phyloP scores from a whole-genome alignment of 2,797 vertebrate species.

The Ptychadena robeensis region DNA sequence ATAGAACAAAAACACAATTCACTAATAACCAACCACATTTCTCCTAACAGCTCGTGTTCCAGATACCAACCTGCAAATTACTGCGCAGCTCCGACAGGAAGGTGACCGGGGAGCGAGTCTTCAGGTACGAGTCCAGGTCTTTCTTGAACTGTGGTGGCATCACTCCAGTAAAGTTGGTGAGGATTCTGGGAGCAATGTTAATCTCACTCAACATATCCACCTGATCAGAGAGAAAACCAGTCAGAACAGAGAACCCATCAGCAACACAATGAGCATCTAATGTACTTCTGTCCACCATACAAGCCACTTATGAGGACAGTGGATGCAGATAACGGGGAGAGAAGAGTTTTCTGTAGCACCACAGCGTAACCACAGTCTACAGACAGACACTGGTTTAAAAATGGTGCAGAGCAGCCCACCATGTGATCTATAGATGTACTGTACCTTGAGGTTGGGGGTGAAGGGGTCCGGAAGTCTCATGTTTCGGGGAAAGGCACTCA shows the following conservation, averaged over 20 bases:
- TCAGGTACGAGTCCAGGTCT: constrained; percentile 97
- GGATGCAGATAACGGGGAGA: not conserved
- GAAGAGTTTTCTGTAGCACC: not conserved
- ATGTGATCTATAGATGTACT: not conserved
- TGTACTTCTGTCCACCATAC: not conserved
- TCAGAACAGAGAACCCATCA: too few species aligned
- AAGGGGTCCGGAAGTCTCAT: constrained; percentile 99
- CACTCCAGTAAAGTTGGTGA: constrained; percentile 98
- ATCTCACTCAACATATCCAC: constrained; percentile 99
- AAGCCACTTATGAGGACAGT: not conserved
- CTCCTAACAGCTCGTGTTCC: too few species aligned
- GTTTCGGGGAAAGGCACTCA: constrained; percentile 99
- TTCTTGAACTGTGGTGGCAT: constrained; percentile 99
- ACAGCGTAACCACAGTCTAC: constrained; percentile 39
- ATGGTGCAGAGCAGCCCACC: not conserved
- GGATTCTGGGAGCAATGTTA: constrained; percentile 97
- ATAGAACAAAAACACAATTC: too few species aligned
- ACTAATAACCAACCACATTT: not conserved
- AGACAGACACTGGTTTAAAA: constrained; percentile 22
- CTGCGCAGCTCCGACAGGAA: constrained; percentile 96
- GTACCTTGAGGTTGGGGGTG: constrained; percentile 97
- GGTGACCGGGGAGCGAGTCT: constrained; percentile 96
- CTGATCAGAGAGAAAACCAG: constrained; percentile 72
- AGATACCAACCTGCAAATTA: constrained; percentile 88
- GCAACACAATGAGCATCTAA: too few species aligned